Conservation (phyloP, 2,797 vertebrate species). For the Antrozous pallidus region DNA sequence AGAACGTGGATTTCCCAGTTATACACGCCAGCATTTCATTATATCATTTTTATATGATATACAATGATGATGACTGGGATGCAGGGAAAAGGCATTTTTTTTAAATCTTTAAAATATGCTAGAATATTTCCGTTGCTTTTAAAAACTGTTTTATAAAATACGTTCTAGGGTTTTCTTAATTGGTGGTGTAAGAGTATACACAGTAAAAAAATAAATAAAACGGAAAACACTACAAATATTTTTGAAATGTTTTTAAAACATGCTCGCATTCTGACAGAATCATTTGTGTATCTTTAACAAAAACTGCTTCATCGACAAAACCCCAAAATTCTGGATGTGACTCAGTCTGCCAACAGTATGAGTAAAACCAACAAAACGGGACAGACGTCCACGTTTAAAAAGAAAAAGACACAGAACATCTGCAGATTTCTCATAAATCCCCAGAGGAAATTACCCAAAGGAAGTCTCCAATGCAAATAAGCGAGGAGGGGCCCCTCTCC, state of each 20-base stretch:
- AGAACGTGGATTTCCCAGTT: conserved; percentile 25
- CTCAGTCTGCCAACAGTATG: not conserved
- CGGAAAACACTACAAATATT: not conserved
- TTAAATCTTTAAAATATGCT: not conserved
- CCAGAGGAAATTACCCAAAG: not conserved
- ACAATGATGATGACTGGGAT: not conserved
- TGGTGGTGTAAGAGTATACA: not conserved
- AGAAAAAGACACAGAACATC: not conserved
- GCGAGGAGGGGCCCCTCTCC: not conserved
- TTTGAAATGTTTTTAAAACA: conserved; percentile 31
- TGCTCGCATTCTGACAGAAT: conserved; percentile 25
- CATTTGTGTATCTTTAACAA: conserved; percentile 18
- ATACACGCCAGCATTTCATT: not conserved
- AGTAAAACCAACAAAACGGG: conserved; percentile 14
- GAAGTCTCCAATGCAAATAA: not conserved
- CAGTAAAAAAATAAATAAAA: not conserved
- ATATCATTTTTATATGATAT: conserved; percentile 20
- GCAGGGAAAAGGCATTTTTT: not conserved
- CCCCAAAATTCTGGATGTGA: not conserved
- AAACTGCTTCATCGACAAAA: not conserved
- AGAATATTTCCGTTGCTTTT: conserved; percentile 10
- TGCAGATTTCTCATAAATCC: not conserved
- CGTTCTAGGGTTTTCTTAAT: conserved; percentile 34
- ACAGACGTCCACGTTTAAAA: not conserved
- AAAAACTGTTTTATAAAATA: conserved; percentile 33